These are phyloP conservation scores for Patiria miniata DNA, from an alignment of 35 echinoderm and acorn worm species.

Conservation along the genomic window DNA sequence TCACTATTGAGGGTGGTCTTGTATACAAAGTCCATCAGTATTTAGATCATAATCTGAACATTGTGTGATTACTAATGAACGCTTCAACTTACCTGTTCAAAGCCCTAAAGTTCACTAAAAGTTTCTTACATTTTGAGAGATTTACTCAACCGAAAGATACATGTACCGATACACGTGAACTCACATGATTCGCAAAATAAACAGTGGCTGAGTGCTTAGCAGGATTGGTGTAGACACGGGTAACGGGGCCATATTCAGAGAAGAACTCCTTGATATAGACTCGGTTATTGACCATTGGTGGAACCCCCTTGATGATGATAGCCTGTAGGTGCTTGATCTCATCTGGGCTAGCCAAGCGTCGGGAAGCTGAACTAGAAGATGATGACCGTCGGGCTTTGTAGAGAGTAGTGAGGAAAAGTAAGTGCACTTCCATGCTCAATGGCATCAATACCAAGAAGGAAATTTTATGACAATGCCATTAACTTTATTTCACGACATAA, in stretches of 20 bases:
- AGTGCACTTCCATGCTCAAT: neutral
- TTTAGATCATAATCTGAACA: no score
- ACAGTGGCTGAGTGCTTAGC: constrained; percentile 45
- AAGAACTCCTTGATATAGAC: constrained; percentile 55
- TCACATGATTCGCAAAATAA: constrained; percentile 75
- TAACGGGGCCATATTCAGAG: constrained; percentile 60
- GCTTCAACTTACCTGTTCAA: no score
- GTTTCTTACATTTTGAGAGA: neutral
- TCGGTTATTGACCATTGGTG: constrained; percentile 33
- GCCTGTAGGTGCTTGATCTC: constrained; percentile 52
- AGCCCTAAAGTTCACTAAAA: neutral
- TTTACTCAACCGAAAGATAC: neutral
- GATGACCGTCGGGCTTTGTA: neutral
- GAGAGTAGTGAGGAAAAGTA: neutral
- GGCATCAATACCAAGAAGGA: no score
- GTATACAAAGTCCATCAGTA: no score
- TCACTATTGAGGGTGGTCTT: no score
- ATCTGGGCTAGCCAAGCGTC: constrained; percentile 13
- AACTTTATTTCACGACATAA: no score
- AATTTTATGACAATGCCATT: no score
- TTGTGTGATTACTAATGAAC: no score
- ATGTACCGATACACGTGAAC: no score
- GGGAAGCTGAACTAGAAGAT: neutral
- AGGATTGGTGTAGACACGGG: constrained; percentile 37
- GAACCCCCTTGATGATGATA: constrained; percentile 63